phyloP scores from a whole-genome alignment of 2,113 vertebrate species.

The Trichechus manatus region DNA sequence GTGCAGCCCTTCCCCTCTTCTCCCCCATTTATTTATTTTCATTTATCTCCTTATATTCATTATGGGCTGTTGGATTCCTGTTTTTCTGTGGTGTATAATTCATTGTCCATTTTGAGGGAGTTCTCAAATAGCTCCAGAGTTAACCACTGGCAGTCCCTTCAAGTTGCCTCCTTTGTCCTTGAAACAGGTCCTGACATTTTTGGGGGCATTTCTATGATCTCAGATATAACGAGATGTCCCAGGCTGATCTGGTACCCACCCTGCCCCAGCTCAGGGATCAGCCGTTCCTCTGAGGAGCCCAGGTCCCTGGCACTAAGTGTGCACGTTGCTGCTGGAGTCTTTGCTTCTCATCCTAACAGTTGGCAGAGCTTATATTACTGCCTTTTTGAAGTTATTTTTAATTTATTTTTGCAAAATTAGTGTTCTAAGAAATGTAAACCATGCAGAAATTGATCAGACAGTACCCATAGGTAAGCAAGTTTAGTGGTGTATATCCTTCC shows the following conservation, averaged over 20 bases:
- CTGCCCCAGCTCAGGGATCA: no score
- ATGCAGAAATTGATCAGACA: not conserved
- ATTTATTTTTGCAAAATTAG: not conserved
- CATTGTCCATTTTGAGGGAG: not conserved
- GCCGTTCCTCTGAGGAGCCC: not conserved
- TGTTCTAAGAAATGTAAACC: slow-evolving; percentile 39
- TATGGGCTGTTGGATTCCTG: not conserved
- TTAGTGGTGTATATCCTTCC: not conserved
- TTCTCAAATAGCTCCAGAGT: not conserved
- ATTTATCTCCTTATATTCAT: not conserved
- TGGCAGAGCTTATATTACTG: not conserved
- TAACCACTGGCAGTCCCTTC: not conserved
- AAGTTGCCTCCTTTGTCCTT: not conserved
- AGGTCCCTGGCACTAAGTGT: not conserved
- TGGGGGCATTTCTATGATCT: not conserved
- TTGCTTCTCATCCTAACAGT: not conserved
- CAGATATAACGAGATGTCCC: not conserved
- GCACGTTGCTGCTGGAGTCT: not conserved
- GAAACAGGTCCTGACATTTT: not conserved
- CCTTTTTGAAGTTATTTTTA: not conserved
- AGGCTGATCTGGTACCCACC: not conserved
- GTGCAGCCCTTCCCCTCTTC: not conserved
- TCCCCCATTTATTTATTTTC: not conserved
- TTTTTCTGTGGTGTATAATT: not conserved
- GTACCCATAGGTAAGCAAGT: not conserved